phyloP scores from a whole-genome alignment of 2,888 invertebrate genomes.

The Xestia xanthographa region DNA sequence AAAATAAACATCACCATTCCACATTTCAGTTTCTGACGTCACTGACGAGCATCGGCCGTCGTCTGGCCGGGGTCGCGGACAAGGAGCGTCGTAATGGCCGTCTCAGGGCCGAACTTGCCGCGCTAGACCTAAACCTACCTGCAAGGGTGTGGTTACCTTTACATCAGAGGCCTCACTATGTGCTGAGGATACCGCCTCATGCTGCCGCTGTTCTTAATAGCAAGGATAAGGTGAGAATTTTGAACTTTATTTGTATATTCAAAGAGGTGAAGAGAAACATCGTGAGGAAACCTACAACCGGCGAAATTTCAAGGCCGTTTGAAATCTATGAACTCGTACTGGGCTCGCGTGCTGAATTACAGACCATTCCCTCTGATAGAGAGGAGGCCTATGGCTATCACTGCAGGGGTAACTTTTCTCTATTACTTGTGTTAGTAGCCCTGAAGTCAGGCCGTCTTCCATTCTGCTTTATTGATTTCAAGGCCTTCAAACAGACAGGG shows the following conservation, averaged over 20 bases:
- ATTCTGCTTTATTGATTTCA: background rate
- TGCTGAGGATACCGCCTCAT: constrained; percentile 98
- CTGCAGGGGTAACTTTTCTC: no score
- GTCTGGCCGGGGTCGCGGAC: constrained; percentile 85
- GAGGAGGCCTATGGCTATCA: no score
- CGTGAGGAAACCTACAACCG: background rate
- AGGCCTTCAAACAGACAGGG: constrained; percentile 9
- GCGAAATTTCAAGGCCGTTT: background rate
- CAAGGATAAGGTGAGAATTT: constrained; percentile 94
- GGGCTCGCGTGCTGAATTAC: background rate
- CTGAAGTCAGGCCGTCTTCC: background rate
- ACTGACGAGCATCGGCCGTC: constrained; percentile 85
- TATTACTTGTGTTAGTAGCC: background rate
- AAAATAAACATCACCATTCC: constrained; percentile 47
- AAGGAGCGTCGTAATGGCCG: constrained; percentile 97
- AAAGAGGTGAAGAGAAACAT: background rate
- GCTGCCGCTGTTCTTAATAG: constrained; percentile 99
- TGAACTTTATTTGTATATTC: background rate
- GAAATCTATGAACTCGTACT: background rate
- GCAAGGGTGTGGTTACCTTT: constrained; percentile 99
- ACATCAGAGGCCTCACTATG: constrained; percentile 96
- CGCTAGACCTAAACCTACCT: constrained; percentile 98
- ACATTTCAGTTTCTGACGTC: constrained; percentile 84
- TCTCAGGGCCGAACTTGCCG: constrained; percentile 97
- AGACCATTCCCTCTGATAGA: background rate